Percentiles rank a stretch among this genome's conserved stretches.
Evolutionary conservation across 1,140 invertebrate genomes (phyloP).

Genomic region (Hylaeus anthracinus): DNA sequence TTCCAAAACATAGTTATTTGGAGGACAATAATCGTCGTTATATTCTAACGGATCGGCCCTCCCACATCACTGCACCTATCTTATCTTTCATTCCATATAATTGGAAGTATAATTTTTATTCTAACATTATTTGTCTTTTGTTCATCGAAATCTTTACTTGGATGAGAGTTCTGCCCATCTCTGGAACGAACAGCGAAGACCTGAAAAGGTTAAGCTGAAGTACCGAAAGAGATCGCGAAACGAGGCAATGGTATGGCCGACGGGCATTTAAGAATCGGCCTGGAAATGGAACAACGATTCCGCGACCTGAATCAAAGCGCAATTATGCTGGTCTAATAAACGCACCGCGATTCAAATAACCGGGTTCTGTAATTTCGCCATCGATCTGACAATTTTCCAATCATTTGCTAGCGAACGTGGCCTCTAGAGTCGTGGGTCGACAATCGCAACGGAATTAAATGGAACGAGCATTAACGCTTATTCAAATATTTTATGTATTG

Average conservation of each 20-base stretch:
- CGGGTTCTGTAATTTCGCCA: constrained; percentile 28
- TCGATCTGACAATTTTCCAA: constrained; percentile 52
- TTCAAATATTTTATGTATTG: no score
- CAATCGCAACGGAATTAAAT: not conserved
- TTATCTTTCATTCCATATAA: no score
- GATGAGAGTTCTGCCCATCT: no score
- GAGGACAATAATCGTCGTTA: no score
- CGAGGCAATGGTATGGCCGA: not conserved
- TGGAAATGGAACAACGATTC: constrained; percentile 6
- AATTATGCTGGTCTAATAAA: constrained; percentile 42
- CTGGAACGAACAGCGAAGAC: no score
- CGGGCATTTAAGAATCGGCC: constrained; percentile 1
- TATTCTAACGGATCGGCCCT: no score
- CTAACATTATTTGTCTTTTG: no score
- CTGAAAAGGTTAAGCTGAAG: not conserved
- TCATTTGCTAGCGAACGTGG: constrained; percentile 46
- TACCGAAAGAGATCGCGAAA: not conserved
- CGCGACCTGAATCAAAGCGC: constrained; percentile 16
- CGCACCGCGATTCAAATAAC: constrained; percentile 26
- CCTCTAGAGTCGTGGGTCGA: not conserved
- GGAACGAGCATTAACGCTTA: no score
- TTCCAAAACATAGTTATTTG: no score
- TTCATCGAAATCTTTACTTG: no score
- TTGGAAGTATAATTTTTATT: no score
- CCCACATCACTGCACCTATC: no score